A percentile compares a stretch with the other conserved stretches of the same genome.
phyloP scores from a whole-genome alignment of 1,140 invertebrate genomes.

The Nasonia longicornis region DNA sequence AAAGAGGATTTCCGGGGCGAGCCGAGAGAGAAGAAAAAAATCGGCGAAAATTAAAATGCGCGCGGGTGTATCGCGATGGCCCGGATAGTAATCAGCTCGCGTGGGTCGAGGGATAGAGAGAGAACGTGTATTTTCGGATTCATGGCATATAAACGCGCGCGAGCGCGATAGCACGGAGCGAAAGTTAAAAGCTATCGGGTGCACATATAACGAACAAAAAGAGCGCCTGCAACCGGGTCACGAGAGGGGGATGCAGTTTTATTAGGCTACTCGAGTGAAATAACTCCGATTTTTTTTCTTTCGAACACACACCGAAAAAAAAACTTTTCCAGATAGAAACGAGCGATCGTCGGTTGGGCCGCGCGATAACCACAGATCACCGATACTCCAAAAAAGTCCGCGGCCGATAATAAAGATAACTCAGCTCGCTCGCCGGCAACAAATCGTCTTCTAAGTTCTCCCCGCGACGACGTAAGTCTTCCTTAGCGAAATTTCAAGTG shows the following conservation, averaged over 20 bases:
- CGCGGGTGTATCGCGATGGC: slow-evolving; percentile 2
- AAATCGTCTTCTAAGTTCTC: not conserved
- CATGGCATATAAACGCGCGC: not conserved
- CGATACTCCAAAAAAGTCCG: not conserved
- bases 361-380: not conserved
- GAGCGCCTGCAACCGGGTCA: slow-evolving; percentile 7
- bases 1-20: not conserved
- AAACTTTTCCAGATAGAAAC: not conserved
- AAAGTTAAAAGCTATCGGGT: slow-evolving; percentile 33
- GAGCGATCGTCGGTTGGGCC: not conserved
- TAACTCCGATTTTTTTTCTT: not conserved
- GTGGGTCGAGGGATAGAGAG: not conserved
- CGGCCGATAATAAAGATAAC: not conserved
- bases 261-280: slow-evolving; percentile 15
- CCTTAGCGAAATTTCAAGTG: not conserved
- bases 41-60: slow-evolving; percentile 12
- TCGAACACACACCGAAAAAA: not conserved
- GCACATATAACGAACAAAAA: slow-evolving; percentile 1
- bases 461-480: not conserved
- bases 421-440: not conserved
- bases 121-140: not conserved
- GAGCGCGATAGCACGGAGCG: slow-evolving; percentile 1
- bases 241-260: slow-evolving; percentile 9
- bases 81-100: slow-evolving; percentile 12
- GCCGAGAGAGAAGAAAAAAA: not conserved